phyloP scores from a whole-genome alignment of 2,113 vertebrate genomes.

The Bettongia penicillata region DNA sequence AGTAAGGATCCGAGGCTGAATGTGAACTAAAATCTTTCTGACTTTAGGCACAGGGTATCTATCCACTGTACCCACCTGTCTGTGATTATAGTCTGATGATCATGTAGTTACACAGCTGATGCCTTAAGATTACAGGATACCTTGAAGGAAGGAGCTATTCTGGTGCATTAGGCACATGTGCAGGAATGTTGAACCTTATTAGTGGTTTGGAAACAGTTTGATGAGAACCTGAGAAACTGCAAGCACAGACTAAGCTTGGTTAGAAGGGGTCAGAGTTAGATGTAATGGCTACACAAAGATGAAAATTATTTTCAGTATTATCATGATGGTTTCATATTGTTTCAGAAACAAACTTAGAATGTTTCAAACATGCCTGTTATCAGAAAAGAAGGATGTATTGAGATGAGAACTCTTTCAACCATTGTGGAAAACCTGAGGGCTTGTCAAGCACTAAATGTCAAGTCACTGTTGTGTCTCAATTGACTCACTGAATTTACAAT shows the following conservation, averaged over 20 bases:
- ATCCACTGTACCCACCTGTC: not conserved
- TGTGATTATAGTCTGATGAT: not conserved
- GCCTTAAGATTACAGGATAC: not conserved
- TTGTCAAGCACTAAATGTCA: not conserved
- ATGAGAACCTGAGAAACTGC: not conserved
- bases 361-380: not conserved
- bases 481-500: no score
- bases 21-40: not conserved
- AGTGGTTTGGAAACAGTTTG: not conserved
- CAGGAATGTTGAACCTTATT: not conserved
- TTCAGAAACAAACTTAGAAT: not conserved
- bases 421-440: not conserved
- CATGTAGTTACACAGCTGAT: not conserved
- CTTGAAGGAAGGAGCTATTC: not conserved
- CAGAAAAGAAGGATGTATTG: not conserved
- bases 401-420: not conserved
- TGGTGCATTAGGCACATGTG: not conserved
- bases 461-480: not conserved
- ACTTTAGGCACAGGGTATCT: not conserved
- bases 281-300: not conserved
- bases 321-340: not conserved
- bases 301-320: not conserved
- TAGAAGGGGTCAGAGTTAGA: not conserved
- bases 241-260: not conserved
- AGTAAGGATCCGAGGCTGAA: not conserved